Percentiles rank a stretch among this genome's conserved stretches.
phyloP scores from a whole-genome alignment of 2,113 vertebrate genomes.

The Macaca nemestrina region DNA sequence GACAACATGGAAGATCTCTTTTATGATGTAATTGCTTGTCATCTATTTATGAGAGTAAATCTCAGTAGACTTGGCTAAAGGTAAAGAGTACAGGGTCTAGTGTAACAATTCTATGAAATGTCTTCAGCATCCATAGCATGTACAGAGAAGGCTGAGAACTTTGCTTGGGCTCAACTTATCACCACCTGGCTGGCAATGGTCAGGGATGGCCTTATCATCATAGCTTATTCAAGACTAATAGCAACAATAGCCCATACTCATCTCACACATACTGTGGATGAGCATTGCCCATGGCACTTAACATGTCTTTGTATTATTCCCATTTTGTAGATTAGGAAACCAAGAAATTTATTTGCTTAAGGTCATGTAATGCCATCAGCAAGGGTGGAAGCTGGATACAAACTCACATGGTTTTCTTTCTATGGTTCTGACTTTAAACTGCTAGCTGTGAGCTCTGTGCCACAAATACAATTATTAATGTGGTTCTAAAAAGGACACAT shows the following conservation, averaged over 20 bases:
- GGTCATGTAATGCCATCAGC: not conserved
- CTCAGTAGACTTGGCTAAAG: not conserved
- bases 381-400: not conserved
- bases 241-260: not conserved
- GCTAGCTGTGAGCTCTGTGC: not conserved
- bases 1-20: not conserved
- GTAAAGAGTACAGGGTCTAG: not conserved
- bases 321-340: slow-evolving; percentile 22
- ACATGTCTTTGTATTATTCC: not conserved
- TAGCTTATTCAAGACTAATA: not conserved
- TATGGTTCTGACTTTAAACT: not conserved
- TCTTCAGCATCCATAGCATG: not conserved
- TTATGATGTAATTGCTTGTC: not conserved
- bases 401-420: not conserved
- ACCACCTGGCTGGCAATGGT: not conserved
- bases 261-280: not conserved
- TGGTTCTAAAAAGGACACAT: not conserved
- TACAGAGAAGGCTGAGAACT: not conserved
- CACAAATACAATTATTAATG: not conserved
- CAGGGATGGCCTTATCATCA: not conserved
- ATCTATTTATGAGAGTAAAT: not conserved
- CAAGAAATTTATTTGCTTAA: not conserved
- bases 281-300: not conserved
- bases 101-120: not conserved
- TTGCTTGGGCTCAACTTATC: not conserved